phyloP scores from a whole-genome alignment of 2,113 vertebrate genomes.

The Hippocampus guttulatus region DNA sequence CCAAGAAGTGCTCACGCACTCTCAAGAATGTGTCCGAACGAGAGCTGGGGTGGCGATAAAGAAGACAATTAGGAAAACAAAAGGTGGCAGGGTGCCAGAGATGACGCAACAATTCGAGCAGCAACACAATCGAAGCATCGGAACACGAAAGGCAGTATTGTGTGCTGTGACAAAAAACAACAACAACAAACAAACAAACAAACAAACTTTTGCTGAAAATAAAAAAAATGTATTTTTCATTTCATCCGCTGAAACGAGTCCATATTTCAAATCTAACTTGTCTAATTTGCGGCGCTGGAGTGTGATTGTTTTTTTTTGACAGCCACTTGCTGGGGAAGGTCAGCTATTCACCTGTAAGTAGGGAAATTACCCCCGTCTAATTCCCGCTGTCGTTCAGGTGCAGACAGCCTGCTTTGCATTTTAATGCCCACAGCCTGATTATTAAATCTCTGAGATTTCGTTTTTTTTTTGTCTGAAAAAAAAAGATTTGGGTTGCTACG shows the following conservation, averaged over 20 bases:
- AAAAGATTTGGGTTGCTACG: conserved; percentile 52
- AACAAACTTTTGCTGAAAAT: not conserved
- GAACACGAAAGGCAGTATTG: not conserved
- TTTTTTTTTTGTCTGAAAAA: conserved; percentile 34
- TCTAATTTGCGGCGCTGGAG: conserved; percentile 19
- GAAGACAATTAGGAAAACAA: conserved; percentile 61
- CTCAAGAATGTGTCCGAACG: conserved; percentile 50
- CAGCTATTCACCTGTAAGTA: conserved; percentile 45
- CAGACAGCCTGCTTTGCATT: conserved; percentile 52
- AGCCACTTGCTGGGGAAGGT: conserved; percentile 45
- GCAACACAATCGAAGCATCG: conserved; percentile 40
- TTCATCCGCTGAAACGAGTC: conserved; percentile 2
- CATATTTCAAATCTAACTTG: conserved; percentile 27
- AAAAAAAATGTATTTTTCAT: not conserved
- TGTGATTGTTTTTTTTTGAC: conserved; percentile 20
- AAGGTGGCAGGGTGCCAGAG: conserved; percentile 46
- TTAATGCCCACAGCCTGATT: conserved; percentile 49
- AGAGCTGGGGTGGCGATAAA: conserved; percentile 30
- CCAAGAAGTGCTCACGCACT: conserved; percentile 54
- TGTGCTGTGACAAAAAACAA: not conserved
- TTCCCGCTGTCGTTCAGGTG: conserved; percentile 58
- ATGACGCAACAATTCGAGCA: conserved; percentile 37
- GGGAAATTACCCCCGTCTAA: conserved; percentile 46
- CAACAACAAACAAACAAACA: not conserved
- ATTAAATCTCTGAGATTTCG: conserved; percentile 43